Conservation (phyloP, 2,888 invertebrate genomes). For the Alentia gelatinosa region DNA sequence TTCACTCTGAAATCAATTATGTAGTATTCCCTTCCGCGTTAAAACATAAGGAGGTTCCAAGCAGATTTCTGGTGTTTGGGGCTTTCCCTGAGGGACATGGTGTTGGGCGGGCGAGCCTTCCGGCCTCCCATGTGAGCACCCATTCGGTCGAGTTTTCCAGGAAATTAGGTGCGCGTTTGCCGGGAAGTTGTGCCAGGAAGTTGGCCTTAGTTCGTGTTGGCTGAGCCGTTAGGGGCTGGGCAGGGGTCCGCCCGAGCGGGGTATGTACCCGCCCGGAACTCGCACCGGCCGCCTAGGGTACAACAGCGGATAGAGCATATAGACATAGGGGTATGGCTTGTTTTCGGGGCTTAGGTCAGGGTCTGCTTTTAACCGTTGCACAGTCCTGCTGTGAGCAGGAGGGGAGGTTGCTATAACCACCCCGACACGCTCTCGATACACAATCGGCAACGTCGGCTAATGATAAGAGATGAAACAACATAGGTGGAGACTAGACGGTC, state of each 20-base stretch:
- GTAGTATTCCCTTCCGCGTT: no score
- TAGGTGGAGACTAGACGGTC: not conserved
- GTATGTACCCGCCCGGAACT: not conserved
- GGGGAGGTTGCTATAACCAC: no score
- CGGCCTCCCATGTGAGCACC: not conserved
- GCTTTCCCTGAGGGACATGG: no score
- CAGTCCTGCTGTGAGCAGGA: no score
- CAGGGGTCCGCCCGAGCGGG: not conserved
- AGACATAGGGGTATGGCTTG: not conserved
- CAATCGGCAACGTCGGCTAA: not conserved
- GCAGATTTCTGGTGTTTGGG: no score
- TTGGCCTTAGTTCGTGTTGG: not conserved
- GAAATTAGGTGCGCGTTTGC: constrained; percentile 32
- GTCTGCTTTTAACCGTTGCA: no score
- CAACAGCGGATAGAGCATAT: not conserved
- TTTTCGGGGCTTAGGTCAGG: no score
- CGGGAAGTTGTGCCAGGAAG: constrained; percentile 36
- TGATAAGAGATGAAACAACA: not conserved
- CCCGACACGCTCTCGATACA: no score
- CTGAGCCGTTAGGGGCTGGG: constrained; percentile 12
- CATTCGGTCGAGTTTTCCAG: constrained; percentile 8
- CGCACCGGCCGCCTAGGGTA: not conserved
- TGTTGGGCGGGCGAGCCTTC: not conserved
- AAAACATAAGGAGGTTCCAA: no score
- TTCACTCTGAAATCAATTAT: no score